Conservation (phyloP, 2,888 invertebrate genomes). For the Odontocolon sp. region DNA sequence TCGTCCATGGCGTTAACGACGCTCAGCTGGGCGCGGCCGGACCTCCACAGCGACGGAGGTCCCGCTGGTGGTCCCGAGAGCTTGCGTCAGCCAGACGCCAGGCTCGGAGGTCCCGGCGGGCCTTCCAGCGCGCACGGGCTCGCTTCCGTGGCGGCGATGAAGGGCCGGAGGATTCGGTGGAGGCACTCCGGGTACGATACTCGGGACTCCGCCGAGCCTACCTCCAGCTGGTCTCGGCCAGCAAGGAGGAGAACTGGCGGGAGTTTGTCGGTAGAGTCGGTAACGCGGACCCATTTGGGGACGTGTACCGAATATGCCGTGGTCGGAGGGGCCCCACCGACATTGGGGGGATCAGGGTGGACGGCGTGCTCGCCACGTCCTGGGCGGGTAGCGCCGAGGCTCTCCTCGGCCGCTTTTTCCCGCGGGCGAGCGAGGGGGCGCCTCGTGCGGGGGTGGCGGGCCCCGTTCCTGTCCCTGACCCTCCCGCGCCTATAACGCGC, state of each 20-base stretch:
- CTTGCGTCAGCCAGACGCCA: background rate
- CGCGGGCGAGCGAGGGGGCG: background rate
- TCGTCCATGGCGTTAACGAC: background rate
- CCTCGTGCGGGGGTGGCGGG: background rate
- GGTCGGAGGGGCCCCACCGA: slow-evolving; percentile 11
- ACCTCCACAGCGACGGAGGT: background rate
- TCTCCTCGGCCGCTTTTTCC: background rate
- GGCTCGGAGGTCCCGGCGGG: background rate
- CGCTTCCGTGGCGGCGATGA: background rate
- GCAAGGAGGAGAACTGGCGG: background rate
- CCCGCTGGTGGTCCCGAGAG: background rate
- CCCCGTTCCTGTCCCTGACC: background rate
- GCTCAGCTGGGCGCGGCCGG: background rate
- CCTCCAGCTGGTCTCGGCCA: background rate
- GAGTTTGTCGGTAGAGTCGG: no score
- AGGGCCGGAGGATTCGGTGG: background rate
- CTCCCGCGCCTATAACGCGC: background rate
- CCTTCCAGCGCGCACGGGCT: background rate
- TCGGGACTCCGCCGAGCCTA: background rate
- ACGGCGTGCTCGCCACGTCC: background rate
- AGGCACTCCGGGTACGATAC: no score
- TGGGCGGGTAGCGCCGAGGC: slow-evolving; percentile 7
- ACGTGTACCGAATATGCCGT: no score
- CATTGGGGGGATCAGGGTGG: slow-evolving; percentile 8
- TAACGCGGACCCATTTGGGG: no score